Conservation (phyloP, 1,140 invertebrate genomes). For the Drosophila mauritiana region DNA sequence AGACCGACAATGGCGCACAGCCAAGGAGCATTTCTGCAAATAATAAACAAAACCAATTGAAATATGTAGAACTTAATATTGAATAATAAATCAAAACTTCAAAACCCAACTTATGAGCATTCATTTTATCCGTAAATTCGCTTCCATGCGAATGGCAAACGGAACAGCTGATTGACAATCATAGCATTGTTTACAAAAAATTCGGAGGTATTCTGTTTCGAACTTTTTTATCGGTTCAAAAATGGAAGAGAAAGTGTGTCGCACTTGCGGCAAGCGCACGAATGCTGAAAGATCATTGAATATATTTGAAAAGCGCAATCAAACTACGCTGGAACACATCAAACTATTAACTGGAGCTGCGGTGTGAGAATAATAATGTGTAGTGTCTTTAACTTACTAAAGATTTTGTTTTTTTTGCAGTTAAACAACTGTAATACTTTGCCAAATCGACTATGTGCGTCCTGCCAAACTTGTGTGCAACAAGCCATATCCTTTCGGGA, state of each 20-base stretch:
- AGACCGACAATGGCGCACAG: constrained; percentile 25
- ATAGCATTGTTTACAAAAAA: constrained; percentile 6
- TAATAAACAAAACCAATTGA: constrained; percentile 5
- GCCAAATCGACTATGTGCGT: constrained; percentile 49
- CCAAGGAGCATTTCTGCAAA: constrained; percentile 25
- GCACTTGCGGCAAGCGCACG: constrained; percentile 37
- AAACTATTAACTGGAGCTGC: constrained; percentile 47
- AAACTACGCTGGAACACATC: constrained; percentile 40
- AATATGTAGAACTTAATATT: constrained; percentile 31
- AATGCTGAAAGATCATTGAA: constrained; percentile 23
- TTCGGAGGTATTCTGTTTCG: neutral
- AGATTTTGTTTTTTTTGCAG: constrained; percentile 2
- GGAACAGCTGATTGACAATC: constrained; percentile 19
- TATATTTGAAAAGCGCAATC: constrained; percentile 43
- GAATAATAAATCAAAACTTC: constrained; percentile 37
- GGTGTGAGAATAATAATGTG: constrained; percentile 19
- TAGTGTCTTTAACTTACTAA: neutral
- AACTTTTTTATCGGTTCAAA: neutral
- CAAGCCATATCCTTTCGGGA: constrained; percentile 47
- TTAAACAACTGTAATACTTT: constrained; percentile 33
- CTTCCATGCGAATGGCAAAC: constrained; percentile 11
- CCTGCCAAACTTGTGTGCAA: constrained; percentile 37
- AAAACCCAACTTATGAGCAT: constrained; percentile 13
- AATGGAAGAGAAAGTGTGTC: constrained; percentile 49
- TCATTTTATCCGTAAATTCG: neutral